These are phyloP conservation scores for Pseudorectes ferrugineus DNA, from an alignment of 2,113 vertebrate species.

Conservation along the genomic window DNA sequence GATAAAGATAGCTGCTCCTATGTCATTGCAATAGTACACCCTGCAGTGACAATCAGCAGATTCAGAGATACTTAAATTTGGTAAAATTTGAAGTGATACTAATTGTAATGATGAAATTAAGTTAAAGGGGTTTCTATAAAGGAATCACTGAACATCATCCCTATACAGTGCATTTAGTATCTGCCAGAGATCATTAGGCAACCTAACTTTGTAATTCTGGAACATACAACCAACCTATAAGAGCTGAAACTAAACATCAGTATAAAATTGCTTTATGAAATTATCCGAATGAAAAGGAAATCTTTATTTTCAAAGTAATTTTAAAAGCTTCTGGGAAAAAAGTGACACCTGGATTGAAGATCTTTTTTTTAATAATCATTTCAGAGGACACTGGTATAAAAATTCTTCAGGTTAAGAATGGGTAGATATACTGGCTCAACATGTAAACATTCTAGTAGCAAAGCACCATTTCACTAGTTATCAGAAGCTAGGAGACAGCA, in stretches of 20 bases:
- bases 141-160: background rate
- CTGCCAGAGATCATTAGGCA: background rate
- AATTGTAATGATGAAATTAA: background rate
- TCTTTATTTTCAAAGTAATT: background rate
- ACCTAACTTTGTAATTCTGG: background rate
- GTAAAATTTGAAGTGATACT: background rate
- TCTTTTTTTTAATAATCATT: background rate
- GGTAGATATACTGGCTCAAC: background rate
- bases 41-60: background rate
- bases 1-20: background rate
- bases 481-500: background rate
- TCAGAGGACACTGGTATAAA: background rate
- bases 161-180: background rate
- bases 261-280: background rate
- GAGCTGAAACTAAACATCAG: background rate
- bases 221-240: rapidly evolving
- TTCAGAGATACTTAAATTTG: background rate
- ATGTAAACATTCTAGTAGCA: background rate
- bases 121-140: background rate
- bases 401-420: background rate
- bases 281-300: background rate
- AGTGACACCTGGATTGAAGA: background rate
- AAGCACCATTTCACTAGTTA: background rate
- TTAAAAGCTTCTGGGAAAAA: background rate
- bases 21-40: background rate